These are phyloP conservation scores for Coronaproctus castanopsis DNA, from an alignment of 2,888 invertebrate genomes.

Conservation along the genomic window DNA sequence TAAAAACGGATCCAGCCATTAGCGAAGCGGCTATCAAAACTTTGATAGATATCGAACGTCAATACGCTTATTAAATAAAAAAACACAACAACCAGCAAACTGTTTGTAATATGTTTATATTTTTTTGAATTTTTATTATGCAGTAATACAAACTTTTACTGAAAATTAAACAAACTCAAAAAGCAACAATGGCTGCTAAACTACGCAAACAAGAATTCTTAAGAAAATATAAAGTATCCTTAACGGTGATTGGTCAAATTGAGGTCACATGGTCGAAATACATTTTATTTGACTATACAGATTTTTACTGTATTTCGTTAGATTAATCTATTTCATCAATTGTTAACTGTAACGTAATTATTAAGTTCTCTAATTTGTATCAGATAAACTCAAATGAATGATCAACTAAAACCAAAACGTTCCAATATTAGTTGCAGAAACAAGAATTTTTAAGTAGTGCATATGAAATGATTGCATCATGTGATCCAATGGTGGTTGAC, in stretches of 20 bases:
- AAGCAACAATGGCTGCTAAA: conserved; percentile 13
- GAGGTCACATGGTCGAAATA: conserved; percentile 7
- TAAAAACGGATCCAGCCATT: neutral
- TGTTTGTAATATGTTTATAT: neutral
- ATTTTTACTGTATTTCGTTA: too few relatives aligned
- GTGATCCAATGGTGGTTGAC: conserved; percentile 4
- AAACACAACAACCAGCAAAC: too few relatives aligned
- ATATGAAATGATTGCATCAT: conserved; percentile 9
- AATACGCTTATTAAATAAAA: too few relatives aligned
- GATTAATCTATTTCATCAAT: too few relatives aligned
- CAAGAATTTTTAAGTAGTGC: too few relatives aligned
- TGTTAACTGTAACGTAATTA: too few relatives aligned
- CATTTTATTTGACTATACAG: neutral
- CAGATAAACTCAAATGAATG: too few relatives aligned
- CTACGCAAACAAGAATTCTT: conserved; percentile 11
- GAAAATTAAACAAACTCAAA: conserved; percentile 1
- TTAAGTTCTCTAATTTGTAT: neutral
- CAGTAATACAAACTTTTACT: too few relatives aligned
- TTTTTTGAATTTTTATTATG: neutral
- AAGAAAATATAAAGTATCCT: conserved; percentile 9
- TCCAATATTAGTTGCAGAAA: too few relatives aligned
- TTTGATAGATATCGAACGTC: too few relatives aligned
- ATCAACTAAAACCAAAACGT: too few relatives aligned
- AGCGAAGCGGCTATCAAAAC: neutral
- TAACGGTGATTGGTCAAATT: conserved; percentile 7